Evolutionary conservation across 1,140 invertebrate genomes (phyloP).

Genomic region (Patella vulgata): DNA sequence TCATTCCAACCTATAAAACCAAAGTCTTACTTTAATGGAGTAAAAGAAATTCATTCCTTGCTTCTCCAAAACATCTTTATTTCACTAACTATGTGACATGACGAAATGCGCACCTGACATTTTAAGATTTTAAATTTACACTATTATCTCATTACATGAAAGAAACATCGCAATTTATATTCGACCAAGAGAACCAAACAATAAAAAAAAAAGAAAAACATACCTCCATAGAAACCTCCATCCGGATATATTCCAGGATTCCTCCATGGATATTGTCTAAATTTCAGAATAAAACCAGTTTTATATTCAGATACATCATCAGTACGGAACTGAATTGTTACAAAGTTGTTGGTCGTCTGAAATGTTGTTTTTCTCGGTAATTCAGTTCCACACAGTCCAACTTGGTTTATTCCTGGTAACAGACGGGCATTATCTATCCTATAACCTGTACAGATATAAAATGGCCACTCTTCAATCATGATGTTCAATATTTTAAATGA

Average conservation of each 20-base stretch:
- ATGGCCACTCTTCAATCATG: background rate
- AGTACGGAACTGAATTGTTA: slow-evolving; percentile 50
- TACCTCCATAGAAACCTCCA: slow-evolving; percentile 46
- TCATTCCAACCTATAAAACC: slow-evolving; percentile 48
- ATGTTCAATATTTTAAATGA: background rate
- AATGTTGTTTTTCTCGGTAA: slow-evolving; percentile 29
- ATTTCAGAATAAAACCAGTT: slow-evolving; percentile 36
- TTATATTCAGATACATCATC: slow-evolving; percentile 38
- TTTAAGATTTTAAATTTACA: no score
- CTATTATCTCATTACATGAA: no score
- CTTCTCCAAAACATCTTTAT: no score
- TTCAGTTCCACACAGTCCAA: slow-evolving; percentile 46
- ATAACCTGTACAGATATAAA: slow-evolving; percentile 30
- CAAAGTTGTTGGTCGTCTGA: slow-evolving; percentile 45
- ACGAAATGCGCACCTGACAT: no score
- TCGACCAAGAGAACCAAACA: no score
- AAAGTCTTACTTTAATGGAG: no score
- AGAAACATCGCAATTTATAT: no score
- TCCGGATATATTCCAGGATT: slow-evolving; percentile 42
- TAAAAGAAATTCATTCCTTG: no score
- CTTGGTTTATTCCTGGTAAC: slow-evolving; percentile 39
- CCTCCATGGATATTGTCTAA: slow-evolving; percentile 40
- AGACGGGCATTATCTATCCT: slow-evolving; percentile 49
- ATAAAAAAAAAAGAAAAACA: slow-evolving; percentile 11
- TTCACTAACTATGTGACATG: no score